These are phyloP conservation scores for Sesamia nonagrioides DNA, from an alignment of 1,140 invertebrate species.

Conservation along the genomic window DNA sequence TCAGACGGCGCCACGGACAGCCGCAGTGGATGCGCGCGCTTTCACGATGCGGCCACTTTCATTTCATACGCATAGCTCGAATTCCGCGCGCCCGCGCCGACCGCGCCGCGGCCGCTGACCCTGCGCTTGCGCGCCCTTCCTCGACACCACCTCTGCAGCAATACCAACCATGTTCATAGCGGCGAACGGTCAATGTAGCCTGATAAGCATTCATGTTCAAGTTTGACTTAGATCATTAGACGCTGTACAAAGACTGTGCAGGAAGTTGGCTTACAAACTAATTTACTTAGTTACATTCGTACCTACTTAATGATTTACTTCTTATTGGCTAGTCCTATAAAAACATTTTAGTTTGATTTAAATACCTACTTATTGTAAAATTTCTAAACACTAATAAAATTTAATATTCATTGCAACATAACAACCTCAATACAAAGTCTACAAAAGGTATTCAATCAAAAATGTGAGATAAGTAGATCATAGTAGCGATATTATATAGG, in stretches of 20 bases:
- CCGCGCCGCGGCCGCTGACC: conserved; percentile 84
- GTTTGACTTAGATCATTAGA: background rate
- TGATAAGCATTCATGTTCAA: conserved; percentile 4
- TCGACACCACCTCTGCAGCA: conserved; percentile 67
- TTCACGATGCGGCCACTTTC: conserved; percentile 86
- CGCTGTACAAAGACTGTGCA: background rate
- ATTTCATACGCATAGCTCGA: conserved; percentile 86
- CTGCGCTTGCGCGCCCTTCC: conserved; percentile 81
- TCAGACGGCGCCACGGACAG: conserved; percentile 61
- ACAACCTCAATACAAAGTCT: too few relatives aligned
- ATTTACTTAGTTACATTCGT: background rate
- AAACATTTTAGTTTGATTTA: background rate
- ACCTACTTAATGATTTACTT: background rate
- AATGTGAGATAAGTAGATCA: too few relatives aligned
- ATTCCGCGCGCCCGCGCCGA: conserved; percentile 82
- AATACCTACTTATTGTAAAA: too few relatives aligned
- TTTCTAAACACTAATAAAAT: too few relatives aligned
- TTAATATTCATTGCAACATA: too few relatives aligned
- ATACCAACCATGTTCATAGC: conserved; percentile 55
- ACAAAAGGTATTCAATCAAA: too few relatives aligned
- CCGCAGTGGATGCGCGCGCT: conserved; percentile 81
- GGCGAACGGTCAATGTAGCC: conserved; percentile 15
- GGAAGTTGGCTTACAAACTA: conserved; percentile 6
- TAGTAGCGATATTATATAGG: too few relatives aligned
- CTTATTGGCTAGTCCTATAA: background rate